Conservation (phyloP, 2,888 invertebrate species). For the Litoditis marina region DNA sequence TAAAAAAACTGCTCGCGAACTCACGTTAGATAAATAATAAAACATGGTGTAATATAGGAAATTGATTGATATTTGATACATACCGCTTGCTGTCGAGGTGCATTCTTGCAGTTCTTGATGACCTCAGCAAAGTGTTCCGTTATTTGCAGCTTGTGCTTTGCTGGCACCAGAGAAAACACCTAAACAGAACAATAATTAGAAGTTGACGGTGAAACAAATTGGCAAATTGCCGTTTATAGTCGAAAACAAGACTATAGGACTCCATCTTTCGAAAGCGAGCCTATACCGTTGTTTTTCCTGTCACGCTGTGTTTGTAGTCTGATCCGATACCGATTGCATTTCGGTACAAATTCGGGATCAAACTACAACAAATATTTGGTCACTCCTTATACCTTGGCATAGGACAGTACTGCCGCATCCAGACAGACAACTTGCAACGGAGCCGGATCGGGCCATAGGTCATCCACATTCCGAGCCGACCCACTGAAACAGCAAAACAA, state of each 20-base stretch:
- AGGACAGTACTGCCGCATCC: constrained; percentile 85
- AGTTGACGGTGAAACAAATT: neutral
- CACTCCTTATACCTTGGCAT: constrained; percentile 72
- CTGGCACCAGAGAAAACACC: constrained; percentile 87
- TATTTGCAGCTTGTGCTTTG: constrained; percentile 91
- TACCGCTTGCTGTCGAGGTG: constrained; percentile 32
- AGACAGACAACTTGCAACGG: constrained; percentile 94
- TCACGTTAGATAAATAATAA: no score
- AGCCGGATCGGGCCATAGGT: constrained; percentile 65
- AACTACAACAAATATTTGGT: no score
- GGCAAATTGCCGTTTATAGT: no score
- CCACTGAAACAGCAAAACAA: constrained; percentile 2
- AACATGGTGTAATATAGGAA: no score
- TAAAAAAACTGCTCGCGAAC: no score
- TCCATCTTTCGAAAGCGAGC: no score
- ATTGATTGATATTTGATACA: neutral
- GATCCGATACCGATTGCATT: no score
- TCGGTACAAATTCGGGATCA: no score
- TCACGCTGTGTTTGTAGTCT: no score
- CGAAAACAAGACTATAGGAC: no score
- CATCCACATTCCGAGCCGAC: constrained; percentile 26
- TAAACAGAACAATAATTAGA: constrained; percentile 63
- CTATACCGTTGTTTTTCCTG: no score
- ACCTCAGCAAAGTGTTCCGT: constrained; percentile 93
- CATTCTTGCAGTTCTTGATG: constrained; percentile 66